phyloP scores from a whole-genome alignment of 2,113 vertebrate species.

The Setophaga kirtlandii region DNA sequence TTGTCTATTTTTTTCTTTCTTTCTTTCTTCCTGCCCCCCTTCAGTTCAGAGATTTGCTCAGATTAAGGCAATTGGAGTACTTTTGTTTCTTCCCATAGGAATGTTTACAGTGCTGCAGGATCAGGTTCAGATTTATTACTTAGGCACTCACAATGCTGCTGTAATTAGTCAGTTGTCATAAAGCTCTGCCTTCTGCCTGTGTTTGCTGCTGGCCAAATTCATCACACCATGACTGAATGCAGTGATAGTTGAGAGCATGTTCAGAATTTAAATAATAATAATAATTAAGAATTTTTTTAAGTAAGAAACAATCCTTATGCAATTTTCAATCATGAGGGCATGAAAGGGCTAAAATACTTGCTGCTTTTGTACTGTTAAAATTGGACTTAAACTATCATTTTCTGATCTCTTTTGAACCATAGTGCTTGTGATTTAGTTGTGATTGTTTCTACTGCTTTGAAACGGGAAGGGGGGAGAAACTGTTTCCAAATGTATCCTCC shows the following conservation, averaged over 20 bases:
- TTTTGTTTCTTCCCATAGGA: not conserved
- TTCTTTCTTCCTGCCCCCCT: not conserved
- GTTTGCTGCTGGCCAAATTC: not conserved
- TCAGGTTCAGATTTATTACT: conserved; percentile 22
- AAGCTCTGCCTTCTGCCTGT: not conserved
- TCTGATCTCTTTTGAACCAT: not conserved
- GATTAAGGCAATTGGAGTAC: not conserved
- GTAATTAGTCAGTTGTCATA: not conserved
- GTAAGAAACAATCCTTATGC: not conserved
- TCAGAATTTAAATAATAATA: not conserved
- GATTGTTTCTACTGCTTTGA: conserved; percentile 2
- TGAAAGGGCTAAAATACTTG: not conserved
- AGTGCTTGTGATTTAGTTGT: not conserved
- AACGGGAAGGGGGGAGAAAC: not conserved
- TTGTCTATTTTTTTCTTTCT: not conserved
- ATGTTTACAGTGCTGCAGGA: not conserved
- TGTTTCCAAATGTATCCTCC: not conserved
- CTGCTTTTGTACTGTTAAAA: not conserved
- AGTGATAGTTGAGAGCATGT: not conserved
- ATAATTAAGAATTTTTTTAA: not conserved
- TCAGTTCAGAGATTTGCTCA: not conserved
- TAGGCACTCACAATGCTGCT: not conserved
- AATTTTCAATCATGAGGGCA: not conserved
- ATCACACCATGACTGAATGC: not conserved
- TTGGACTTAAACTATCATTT: not conserved